These are phyloP conservation scores for Lampris incognitus DNA, from an alignment of 2,113 vertebrate species.

Conservation along the genomic window DNA sequence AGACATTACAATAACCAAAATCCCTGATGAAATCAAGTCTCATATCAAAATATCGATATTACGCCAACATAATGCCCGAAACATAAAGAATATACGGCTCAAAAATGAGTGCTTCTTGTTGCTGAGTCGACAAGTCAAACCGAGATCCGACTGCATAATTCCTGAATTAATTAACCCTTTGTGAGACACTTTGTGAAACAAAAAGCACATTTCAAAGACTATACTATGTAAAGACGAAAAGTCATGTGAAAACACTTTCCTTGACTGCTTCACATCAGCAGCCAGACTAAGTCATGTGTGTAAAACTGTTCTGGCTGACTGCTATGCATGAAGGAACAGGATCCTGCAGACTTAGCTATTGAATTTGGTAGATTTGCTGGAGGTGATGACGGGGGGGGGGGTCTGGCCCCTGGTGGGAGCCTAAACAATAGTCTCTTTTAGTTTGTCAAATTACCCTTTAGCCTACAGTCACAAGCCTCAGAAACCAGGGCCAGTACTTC, in stretches of 20 bases:
- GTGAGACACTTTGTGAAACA: neutral
- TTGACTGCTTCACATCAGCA: neutral
- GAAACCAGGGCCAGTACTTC: neutral
- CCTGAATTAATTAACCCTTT: too few species aligned
- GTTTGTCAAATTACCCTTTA: neutral
- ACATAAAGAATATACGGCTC: too few species aligned
- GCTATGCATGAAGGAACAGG: constrained; percentile 13
- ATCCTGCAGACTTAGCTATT: neutral
- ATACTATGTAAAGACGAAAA: neutral
- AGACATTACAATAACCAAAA: too few species aligned
- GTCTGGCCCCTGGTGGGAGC: neutral
- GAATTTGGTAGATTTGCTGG: constrained; percentile 1
- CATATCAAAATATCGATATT: too few species aligned
- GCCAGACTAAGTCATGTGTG: constrained; percentile 11
- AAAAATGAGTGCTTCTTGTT: too few species aligned
- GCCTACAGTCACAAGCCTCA: neutral
- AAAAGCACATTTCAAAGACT: neutral
- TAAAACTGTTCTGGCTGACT: neutral
- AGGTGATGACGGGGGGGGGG: neutral
- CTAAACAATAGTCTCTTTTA: constrained; percentile 26
- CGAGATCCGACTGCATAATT: too few species aligned
- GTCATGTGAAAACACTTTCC: neutral
- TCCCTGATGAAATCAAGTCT: too few species aligned
- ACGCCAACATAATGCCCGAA: too few species aligned
- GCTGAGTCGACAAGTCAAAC: too few species aligned